These are phyloP conservation scores for Drosophila chauvacae DNA, from an alignment of 1,140 invertebrate genomes.

Conservation along the genomic window DNA sequence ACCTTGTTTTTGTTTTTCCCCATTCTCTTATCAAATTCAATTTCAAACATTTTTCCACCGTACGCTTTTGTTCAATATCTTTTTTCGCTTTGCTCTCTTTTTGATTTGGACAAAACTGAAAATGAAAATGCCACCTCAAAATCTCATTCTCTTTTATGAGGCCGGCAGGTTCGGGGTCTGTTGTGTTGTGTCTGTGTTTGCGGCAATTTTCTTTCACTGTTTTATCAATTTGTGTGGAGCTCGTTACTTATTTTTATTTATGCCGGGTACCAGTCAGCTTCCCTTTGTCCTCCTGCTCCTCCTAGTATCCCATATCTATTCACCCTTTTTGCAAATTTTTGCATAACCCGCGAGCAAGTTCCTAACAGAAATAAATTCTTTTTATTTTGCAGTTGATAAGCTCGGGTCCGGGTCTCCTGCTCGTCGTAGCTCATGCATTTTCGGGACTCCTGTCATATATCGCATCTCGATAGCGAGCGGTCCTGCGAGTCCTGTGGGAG, in stretches of 20 bases:
- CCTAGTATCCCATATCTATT: slow-evolving; percentile 10
- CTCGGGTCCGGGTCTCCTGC: slow-evolving; percentile 50
- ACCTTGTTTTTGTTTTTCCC: slow-evolving; percentile 30
- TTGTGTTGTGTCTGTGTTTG: slow-evolving; percentile 35
- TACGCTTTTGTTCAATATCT: slow-evolving; percentile 76
- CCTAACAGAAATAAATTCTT: slow-evolving; percentile 82
- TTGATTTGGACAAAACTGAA: slow-evolving; percentile 19
- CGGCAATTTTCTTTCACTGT: slow-evolving; percentile 79
- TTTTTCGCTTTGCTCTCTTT: slow-evolving; percentile 32
- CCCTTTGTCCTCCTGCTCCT: slow-evolving; percentile 4
- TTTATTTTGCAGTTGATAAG: slow-evolving; percentile 81
- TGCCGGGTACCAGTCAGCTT: slow-evolving; percentile 36
- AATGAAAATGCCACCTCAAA: slow-evolving; percentile 13
- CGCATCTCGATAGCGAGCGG: slow-evolving; percentile 73
- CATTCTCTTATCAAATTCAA: slow-evolving; percentile 76
- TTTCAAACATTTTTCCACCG: slow-evolving; percentile 75
- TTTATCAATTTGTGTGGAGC: slow-evolving; percentile 80
- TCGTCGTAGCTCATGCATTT: slow-evolving; percentile 74
- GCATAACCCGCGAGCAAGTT: slow-evolving; percentile 80
- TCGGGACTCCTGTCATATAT: slow-evolving; percentile 70
- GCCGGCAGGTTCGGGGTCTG: not conserved
- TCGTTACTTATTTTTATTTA: slow-evolving; percentile 83
- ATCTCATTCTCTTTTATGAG: slow-evolving; percentile 48
- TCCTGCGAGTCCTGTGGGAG: slow-evolving; percentile 16
- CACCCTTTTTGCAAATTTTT: slow-evolving; percentile 72